These are phyloP conservation scores for Ganaspis sp. DNA, from an alignment of 1,140 invertebrate species.

Conservation along the genomic window DNA sequence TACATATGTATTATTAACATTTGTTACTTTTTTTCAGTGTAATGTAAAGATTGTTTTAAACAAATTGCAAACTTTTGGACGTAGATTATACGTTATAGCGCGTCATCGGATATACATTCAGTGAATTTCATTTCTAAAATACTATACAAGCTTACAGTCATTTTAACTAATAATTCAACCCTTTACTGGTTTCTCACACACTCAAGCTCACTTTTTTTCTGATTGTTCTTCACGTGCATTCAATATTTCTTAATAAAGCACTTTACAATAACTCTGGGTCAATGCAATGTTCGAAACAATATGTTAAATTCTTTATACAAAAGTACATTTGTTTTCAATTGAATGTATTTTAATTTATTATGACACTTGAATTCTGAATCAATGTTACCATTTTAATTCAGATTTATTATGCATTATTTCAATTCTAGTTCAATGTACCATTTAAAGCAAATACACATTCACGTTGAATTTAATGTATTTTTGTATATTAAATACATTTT, in stretches of 20 bases:
- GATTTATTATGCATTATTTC: too few relatives aligned
- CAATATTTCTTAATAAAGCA: conserved; percentile 17
- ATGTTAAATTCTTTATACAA: not conserved
- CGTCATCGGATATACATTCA: conserved; percentile 18
- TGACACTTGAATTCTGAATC: not conserved
- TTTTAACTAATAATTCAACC: conserved; percentile 4
- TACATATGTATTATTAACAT: too few relatives aligned
- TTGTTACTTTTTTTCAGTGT: conserved; percentile 4
- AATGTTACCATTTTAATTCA: too few relatives aligned
- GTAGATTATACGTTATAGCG: conserved; percentile 2
- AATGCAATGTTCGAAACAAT: not conserved
- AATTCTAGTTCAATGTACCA: too few relatives aligned
- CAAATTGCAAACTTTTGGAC: conserved; percentile 16
- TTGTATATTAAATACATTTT: not conserved
- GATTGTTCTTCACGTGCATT: conserved; percentile 8
- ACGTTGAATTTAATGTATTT: not conserved
- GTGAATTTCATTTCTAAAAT: conserved; percentile 1
- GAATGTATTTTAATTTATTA: not conserved
- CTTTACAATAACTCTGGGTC: not conserved
- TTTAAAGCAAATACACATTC: too few relatives aligned
- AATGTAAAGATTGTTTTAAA: conserved; percentile 3
- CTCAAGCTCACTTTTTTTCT: not conserved
- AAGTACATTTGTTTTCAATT: not conserved
- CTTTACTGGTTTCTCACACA: not conserved
- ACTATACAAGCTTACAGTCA: conserved; percentile 21